Evolutionary conservation across 1,140 invertebrate species (phyloP).

Genomic region (Heliconius eleuchia): DNA sequence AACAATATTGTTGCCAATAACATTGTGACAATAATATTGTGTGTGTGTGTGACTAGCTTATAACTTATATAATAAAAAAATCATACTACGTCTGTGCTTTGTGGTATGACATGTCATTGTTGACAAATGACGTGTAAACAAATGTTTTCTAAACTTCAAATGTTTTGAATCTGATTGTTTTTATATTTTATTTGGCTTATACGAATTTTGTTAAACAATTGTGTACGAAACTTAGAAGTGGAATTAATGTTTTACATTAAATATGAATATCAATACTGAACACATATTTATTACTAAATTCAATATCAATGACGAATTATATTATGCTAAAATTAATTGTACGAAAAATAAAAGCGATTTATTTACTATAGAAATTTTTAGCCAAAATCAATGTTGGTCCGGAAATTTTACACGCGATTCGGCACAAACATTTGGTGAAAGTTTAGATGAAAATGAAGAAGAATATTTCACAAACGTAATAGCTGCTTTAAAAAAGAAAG

Average conservation of each 20-base stretch:
- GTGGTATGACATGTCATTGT: no score
- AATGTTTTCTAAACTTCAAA: no score
- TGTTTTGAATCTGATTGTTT: no score
- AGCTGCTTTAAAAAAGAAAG: slow-evolving; percentile 40
- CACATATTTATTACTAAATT: slow-evolving; percentile 44
- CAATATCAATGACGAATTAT: slow-evolving; percentile 40
- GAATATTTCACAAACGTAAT: slow-evolving; percentile 53
- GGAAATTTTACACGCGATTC: slow-evolving; percentile 54
- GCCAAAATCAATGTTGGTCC: slow-evolving; percentile 50
- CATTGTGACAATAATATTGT: no score
- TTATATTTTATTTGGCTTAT: neutral
- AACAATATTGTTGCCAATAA: no score
- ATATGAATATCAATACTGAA: neutral
- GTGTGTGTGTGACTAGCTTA: no score
- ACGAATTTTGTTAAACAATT: neutral
- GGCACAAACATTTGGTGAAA: slow-evolving; percentile 45
- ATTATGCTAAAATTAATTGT: slow-evolving; percentile 58
- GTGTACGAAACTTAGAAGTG: neutral
- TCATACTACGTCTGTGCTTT: no score
- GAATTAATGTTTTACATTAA: neutral
- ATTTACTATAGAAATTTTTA: slow-evolving; percentile 58
- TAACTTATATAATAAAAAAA: no score
- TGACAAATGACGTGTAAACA: no score
- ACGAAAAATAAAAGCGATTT: slow-evolving; percentile 46
- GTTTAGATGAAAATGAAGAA: slow-evolving; percentile 49